Conservation (phyloP, 2,797 vertebrate genomes). For the Molothrus ater region DNA sequence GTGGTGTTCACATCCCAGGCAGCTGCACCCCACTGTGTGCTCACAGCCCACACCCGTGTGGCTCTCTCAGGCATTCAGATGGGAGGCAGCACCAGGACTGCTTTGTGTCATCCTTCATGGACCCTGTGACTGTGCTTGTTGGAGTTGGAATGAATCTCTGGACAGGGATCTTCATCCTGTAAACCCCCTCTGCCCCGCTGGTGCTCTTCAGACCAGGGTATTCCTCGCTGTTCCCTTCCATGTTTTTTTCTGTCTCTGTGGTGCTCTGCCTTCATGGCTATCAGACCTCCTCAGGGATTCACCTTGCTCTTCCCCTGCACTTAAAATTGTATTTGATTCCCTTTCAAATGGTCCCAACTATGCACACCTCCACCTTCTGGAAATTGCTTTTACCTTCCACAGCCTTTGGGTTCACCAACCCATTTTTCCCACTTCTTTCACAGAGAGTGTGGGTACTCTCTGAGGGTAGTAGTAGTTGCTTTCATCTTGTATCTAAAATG, state of each 20-base stretch:
- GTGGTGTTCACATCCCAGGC: background rate
- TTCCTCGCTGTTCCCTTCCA: background rate
- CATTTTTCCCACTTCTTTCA: background rate
- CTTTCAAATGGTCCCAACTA: background rate
- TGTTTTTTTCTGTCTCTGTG: background rate
- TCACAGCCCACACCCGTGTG: background rate
- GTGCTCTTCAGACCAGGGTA: background rate
- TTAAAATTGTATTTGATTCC: background rate
- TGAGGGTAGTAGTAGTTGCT: background rate
- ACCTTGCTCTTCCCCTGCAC: background rate
- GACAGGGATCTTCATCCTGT: background rate
- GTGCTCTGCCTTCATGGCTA: background rate
- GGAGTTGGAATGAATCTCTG: background rate
- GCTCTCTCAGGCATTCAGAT: background rate
- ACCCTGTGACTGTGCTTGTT: background rate
- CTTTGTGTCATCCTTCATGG: background rate
- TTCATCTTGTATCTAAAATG: background rate
- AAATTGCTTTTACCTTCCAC: background rate
- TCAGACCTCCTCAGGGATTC: background rate
- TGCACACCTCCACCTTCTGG: background rate
- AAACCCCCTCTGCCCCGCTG: background rate
- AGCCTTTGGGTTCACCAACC: background rate
- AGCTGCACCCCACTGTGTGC: background rate
- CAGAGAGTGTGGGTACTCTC: rapidly evolving
- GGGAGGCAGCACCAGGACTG: background rate